Base-by-base conservation (phyloP, 1,140 invertebrate species). In the Chlorops oryzae region DNA sequence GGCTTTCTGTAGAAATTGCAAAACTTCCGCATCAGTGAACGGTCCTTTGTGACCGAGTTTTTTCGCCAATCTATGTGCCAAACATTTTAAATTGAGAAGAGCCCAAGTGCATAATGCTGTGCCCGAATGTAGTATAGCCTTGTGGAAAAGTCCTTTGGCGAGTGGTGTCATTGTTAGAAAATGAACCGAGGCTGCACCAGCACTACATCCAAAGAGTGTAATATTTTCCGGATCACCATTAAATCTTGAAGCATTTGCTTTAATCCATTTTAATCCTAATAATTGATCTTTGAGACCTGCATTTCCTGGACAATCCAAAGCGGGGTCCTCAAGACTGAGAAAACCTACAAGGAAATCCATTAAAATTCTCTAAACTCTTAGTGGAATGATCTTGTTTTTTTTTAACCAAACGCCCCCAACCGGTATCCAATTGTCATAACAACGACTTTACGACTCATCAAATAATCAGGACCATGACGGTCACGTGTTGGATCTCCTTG, bases 231-330 rank as follows among this genome's bases (percentile, higher is more conserved):
- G 47, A 59, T 74, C 66, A 0, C 60, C 73, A 50, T 67, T 70
- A 21, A 74, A 74, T 7, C 45, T 41, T 12, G 40, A 23, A 2
- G 69, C 64, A 48, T 74, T 74, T 4, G 49, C 21, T 6, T 54
- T 57, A 20, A 74, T 57, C 73, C 73, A 81, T 5, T 59, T 43
- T 12, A 72, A 15, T 0, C 61, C 70, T 38, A 72, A 6, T 1
- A 69, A 61, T 68, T 80, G 78, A 64, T 80, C 79, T 62, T 74
- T 76, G 2, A 80, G 55, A 0, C 79, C 79, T 58, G 76, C 74
- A 57, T 80, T 80, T 3, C 79, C 79, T 5, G 76, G 71, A 20
- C 74, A 75, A 5, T 54, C 77, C 2, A 70, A 54, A 15, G 73
- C 28, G 1, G 59, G 48, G 51, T 66, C 53, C 3, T 69, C 60